These are phyloP conservation scores for Hesperophylax magnus DNA, from an alignment of 1,140 invertebrate species.

Conservation along the genomic window DNA sequence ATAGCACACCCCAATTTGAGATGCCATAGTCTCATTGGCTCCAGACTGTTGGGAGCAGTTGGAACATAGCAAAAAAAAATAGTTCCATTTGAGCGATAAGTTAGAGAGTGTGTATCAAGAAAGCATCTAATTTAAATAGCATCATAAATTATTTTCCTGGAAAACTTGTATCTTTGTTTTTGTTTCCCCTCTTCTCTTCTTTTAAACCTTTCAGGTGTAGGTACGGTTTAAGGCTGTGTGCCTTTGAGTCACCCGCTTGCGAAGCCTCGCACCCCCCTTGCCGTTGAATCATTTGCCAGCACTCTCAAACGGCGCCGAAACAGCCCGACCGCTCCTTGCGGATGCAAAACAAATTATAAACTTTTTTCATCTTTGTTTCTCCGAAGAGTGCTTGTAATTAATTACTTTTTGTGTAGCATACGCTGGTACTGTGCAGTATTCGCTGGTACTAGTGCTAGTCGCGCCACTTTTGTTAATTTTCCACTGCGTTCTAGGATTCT, in stretches of 20 bases:
- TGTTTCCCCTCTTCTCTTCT: too few relatives aligned
- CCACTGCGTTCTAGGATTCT: too few relatives aligned
- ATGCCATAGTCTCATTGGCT: too few relatives aligned
- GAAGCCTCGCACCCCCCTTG: not conserved
- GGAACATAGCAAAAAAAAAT: too few relatives aligned
- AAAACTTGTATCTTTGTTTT: too few relatives aligned
- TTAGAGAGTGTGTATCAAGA: too few relatives aligned
- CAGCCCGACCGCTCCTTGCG: not conserved
- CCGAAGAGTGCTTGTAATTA: conserved; percentile 21
- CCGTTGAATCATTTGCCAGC: not conserved
- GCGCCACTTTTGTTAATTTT: not conserved
- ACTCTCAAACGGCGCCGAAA: not conserved
- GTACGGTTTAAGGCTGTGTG: not conserved
- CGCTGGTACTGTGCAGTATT: not conserved
- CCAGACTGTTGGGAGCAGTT: too few relatives aligned
- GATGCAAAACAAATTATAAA: conserved; percentile 32
- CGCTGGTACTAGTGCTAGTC: not conserved
- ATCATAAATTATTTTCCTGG: too few relatives aligned
- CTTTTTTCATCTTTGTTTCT: conserved; percentile 32
- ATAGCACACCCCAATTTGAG: too few relatives aligned
- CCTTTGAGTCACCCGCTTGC: not conserved
- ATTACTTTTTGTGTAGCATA: conserved; percentile 9
- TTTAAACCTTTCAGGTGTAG: too few relatives aligned
- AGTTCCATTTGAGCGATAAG: too few relatives aligned
- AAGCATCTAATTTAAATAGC: too few relatives aligned